Conservation (phyloP, 2,797 vertebrate genomes). For the Amblyopsis hoosieri region DNA sequence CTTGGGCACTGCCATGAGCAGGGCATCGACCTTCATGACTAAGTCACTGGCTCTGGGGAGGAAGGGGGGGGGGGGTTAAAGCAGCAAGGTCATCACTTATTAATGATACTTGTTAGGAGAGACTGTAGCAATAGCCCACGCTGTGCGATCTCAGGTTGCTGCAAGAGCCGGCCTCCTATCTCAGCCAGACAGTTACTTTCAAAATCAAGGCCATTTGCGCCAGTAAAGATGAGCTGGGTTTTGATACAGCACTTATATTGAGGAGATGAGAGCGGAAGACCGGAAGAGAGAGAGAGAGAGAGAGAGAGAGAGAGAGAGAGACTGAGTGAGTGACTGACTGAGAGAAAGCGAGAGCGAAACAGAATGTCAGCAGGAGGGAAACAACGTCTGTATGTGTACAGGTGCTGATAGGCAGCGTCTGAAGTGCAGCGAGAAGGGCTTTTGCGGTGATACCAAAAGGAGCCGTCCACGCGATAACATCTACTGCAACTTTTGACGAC, state of each 20-base stretch:
- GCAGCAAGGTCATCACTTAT: constrained; percentile 38
- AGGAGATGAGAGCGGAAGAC: background rate
- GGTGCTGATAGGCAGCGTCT: background rate
- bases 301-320: background rate
- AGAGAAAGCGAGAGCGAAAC: background rate
- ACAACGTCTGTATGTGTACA: background rate
- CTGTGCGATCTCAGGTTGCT: constrained; percentile 29
- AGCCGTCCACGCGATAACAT: constrained; percentile 1
- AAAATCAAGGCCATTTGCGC: background rate
- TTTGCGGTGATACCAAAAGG: background rate
- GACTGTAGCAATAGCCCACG: constrained; percentile 23
- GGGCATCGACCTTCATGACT: constrained; percentile 92
- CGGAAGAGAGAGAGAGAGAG: too few relatives aligned
- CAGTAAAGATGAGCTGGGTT: background rate
- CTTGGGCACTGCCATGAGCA: constrained; percentile 86
- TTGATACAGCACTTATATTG: background rate
- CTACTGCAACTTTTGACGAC: background rate
- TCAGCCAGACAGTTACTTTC: constrained; percentile 1
- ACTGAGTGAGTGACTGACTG: background rate
- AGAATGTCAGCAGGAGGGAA: background rate
- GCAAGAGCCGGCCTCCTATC: constrained; percentile 16
- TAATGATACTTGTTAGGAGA: constrained; percentile 22
- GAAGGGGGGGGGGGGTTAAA: constrained; percentile 16
- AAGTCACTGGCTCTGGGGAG: constrained; percentile 85
- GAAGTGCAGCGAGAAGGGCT: background rate